A percentile compares a stretch with the other conserved stretches of the same genome.
phyloP scores from a whole-genome alignment of 2,113 vertebrate genomes.

The Bagarius yarrelli region DNA sequence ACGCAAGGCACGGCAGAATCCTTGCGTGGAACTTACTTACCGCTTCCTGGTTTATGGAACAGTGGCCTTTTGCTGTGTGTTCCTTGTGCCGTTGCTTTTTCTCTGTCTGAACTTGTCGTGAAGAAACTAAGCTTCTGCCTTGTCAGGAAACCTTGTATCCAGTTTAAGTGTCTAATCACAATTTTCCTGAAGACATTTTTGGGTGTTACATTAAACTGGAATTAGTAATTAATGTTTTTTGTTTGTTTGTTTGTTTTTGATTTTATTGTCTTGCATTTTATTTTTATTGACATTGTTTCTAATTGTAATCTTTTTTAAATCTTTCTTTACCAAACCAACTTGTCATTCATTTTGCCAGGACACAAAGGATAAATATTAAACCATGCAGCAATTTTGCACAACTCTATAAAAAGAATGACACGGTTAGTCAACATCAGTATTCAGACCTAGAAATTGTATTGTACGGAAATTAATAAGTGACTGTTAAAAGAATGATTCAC shows the following conservation, averaged over 20 bases:
- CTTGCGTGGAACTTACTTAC: constrained; percentile 90
- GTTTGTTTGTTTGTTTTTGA: neutral
- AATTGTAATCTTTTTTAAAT: neutral
- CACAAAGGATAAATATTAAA: neutral
- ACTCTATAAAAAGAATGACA: neutral
- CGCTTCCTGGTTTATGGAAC: constrained; percentile 88
- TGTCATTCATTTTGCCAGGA: constrained; percentile 17
- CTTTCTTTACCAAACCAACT: constrained; percentile 7
- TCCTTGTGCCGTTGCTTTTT: constrained; percentile 82
- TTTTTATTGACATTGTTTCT: neutral
- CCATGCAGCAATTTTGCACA: constrained; percentile 1
- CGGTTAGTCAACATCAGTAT: neutral
- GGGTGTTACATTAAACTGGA: neutral
- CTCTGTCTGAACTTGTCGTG: constrained; percentile 79
- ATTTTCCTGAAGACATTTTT: neutral
- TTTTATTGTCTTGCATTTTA: neutral
- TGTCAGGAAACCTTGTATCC: neutral
- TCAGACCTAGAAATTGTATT: neutral
- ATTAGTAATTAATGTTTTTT: neutral
- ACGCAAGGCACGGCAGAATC: constrained; percentile 82
- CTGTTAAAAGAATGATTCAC: neutral
- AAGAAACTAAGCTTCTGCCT: constrained; percentile 50
- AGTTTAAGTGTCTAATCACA: constrained; percentile 11
- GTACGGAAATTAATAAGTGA: neutral
- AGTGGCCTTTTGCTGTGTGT: constrained; percentile 86